Base-by-base conservation (phyloP, 2,888 invertebrate genomes). In the Cheilosia vulpina region DNA sequence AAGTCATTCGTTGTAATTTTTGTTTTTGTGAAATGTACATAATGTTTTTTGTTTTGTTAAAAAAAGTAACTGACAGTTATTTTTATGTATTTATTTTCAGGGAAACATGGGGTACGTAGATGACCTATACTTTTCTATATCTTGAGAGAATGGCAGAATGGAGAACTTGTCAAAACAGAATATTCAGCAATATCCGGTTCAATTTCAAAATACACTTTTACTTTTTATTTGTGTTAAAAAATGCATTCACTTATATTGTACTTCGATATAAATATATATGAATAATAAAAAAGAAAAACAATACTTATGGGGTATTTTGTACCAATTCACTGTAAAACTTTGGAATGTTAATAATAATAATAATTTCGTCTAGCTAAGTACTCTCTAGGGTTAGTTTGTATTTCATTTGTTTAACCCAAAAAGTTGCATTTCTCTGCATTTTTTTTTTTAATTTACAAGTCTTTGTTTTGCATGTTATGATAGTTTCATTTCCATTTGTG, bases 121-220 rank as follows among this genome's bases (percentile, higher is more conserved):
- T 38, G n/a, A 50, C 63, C 73, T 73, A 73, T 7, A 57, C 50
- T 41, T 47, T 65, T 41, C n/a, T 15, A 52, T 41, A 27, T 21
- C 7, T 45, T 45, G 24, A 62, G 45, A 17, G 15, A 53, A 43
- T 38, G 34, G 13, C 38, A 47, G 34, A 38, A 43, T 55, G 50
- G 53, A 53, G 41, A 75, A 69, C 79, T 79, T 73, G 63, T 24
- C 41, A 55, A 13, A 69, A 52, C 66, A 75, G 47, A 63, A 17
- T 55, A 21, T 38, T 55, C 17, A 15, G 27, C 15, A 45, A 50
- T 69, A 52, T 62, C 7, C 43, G 9, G 7, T 66, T 41, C 24
- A 43, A 41, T 72, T 80, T 81, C 76, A 76, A 81, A 85, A 85
- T 85, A 85, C 81, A 85, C 85, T 81, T 80, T 77, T 72, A 50